Percentiles rank a stretch among this genome's conserved stretches.
phyloP scores from a whole-genome alignment of 2,888 invertebrate genomes.

The Mythimna loreyi region DNA sequence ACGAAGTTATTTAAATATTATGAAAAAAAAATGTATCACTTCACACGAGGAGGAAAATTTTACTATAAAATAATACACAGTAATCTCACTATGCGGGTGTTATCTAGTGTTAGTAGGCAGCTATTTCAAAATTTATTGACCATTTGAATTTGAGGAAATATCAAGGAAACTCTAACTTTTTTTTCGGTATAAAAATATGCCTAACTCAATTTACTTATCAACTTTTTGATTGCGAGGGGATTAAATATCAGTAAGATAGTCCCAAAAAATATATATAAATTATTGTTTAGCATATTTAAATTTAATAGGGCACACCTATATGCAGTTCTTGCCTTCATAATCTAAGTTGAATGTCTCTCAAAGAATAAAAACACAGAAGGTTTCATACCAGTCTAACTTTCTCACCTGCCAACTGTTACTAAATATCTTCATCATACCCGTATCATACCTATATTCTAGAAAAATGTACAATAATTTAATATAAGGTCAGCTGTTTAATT shows the following conservation, averaged over 20 bases:
- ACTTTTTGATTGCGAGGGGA: not conserved
- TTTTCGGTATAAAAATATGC: not conserved
- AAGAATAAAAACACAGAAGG: conserved; percentile 38
- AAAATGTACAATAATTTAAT: not conserved
- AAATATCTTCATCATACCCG: too few relatives aligned
- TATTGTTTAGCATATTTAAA: not conserved
- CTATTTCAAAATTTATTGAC: conserved; percentile 5
- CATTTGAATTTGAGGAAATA: conserved; percentile 30
- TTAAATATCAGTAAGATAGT: not conserved
- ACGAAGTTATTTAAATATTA: not conserved
- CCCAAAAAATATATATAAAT: not conserved
- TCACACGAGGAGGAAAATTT: conserved; percentile 20
- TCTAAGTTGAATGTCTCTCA: conserved; percentile 46
- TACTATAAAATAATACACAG: not conserved
- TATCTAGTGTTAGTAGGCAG: conserved; percentile 14
- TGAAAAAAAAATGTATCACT: not conserved
- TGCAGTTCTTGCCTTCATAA: conserved; percentile 38
- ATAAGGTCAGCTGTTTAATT: not conserved
- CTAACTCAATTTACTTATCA: not conserved
- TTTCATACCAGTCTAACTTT: not conserved
- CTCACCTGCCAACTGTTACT: not conserved
- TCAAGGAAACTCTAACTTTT: conserved; percentile 5
- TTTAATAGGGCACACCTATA: conserved; percentile 24
- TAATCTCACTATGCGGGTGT: conserved; percentile 50
- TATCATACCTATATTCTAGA: not conserved